Base-by-base conservation (phyloP, 2,797 vertebrate genomes). In the Ptychobarbus kaznakovi region DNA sequence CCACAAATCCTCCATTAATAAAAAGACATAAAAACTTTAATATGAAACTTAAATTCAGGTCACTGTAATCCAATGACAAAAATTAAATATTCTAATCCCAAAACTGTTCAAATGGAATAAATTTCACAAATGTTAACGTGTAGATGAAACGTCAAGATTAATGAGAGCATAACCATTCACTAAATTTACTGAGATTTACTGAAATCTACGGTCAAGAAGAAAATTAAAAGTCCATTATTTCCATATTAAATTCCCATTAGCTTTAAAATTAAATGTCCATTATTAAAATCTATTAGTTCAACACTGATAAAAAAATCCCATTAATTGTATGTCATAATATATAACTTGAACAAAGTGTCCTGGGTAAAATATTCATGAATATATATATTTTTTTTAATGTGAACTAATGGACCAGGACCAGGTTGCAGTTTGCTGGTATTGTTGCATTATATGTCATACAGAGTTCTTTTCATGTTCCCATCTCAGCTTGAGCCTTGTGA, bases 401-500 rank as follows among this genome's bases (percentile, higher is more conserved):
- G 25, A 25, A 28, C 7, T 51, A 53, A 53, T 53, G 63, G 35
- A n/a, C n/a, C n/a, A n/a, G 22, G 32, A 56, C 8, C 32, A 25
- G 15, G 20, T n/a, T 83, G 56, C 58, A 66, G 13, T 77, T 69
- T 25, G 46, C 4, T n/a, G 40, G 12, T 65, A 72, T 56, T 56
- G 15, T 44, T 84, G 49, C 38, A 70, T 78, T 78, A 28, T 44
- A 44, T 69, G 15, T 79, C 53, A 79, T 70, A 63, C 28, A 16
- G 56, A 25, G 28, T 28, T 61, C 68, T 4, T 44, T 69, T 69
- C 35, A 85, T 51, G 42, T 35, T 78, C 35, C 49, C 49, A 58
- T 69, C 74, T 58, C 51, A 61, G 65, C 63, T 84, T 70, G 72
- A 76, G 20, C 70, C 53, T 79, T 70, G 25, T 79, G 76, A 80